Evolutionary conservation across 1,140 invertebrate genomes (phyloP), one percentile per base, ranked within the genome.

Genomic region (Protaetia brevitarsis): DNA sequence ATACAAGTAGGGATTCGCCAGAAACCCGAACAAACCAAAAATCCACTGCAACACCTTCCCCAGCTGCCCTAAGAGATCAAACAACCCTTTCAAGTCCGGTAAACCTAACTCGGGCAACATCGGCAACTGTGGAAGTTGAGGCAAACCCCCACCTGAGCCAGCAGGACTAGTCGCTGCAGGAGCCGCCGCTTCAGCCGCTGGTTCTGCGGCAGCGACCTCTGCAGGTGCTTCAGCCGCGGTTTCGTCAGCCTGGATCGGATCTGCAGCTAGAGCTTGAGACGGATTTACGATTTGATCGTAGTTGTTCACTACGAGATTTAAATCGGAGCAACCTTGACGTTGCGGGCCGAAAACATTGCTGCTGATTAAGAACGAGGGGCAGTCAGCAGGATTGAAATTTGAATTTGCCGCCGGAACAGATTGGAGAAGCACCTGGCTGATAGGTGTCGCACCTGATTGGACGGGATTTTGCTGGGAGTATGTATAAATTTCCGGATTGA

Each of bases 291-390:
- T 70, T 23, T 73, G 70, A 66, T 77, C 74, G 2, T 76, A 77
- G 59, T 78, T 78, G 26, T 77, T 62, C 0, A 77, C 77, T 4
- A 78, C 63, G 19, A n/a, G n/a, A 65, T 74, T 78, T 61, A 78
- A 68, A 68, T 77, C 76, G 7, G 76, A 74, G 63, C 77, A 78
- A 21, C 66, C 74, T 68, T 77, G 75, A 61, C 68, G 36, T 58
- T 69, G 67, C 8, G 75, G 70, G 16, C 64, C 65, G 29, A 73
- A 63, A 4, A 77, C 67, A 2, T 71, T 68, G 56, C 72, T 77
- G 1, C 71, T 68, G 5, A 77, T 72, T 57, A 75, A 74, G 29
- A 77, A 69, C 4, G 69, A 68, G 27, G 75, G 75, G 57, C 75
- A 77, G 41, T 58, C 30, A 66, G 19, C 23, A 41, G 16, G 11